A percentile compares a stretch with the other conserved stretches of the same genome.
phyloP scores from a whole-genome alignment of 2,797 vertebrate species.

The Sebastes taczanowskii region DNA sequence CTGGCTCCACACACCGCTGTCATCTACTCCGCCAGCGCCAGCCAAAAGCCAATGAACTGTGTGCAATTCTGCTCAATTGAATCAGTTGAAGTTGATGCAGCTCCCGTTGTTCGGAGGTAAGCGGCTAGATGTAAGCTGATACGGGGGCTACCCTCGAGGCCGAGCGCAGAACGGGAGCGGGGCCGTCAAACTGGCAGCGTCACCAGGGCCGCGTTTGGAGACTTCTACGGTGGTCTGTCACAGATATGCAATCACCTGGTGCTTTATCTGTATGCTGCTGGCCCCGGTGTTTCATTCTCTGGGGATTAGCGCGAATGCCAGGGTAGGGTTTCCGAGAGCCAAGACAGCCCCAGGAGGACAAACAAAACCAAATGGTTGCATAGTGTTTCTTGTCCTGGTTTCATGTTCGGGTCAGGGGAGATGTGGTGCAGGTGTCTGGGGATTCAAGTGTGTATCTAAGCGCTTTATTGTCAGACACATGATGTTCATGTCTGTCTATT shows the following conservation, averaged over 20 bases:
- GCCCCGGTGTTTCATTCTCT: conserved; percentile 51
- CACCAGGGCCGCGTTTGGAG: conserved; percentile 34
- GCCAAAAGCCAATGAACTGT: conserved; percentile 71
- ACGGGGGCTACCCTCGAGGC: conserved; percentile 34
- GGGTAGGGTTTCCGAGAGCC: conserved; percentile 65
- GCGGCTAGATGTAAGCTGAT: conserved; percentile 66
- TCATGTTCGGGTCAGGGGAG: conserved; percentile 71
- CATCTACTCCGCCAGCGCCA: conserved; percentile 52
- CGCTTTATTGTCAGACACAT: conserved; percentile 20
- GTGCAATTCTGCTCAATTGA: conserved; percentile 64
- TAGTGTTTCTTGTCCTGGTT: conserved; percentile 69
- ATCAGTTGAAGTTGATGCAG: conserved; percentile 64
- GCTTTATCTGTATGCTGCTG: conserved; percentile 61
- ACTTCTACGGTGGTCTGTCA: conserved; percentile 65
- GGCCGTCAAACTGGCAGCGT: conserved; percentile 58
- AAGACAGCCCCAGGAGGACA: conserved; percentile 62
- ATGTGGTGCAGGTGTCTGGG: conserved; percentile 53
- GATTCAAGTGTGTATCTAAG: conserved; percentile 35
- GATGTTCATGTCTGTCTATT: conserved; percentile 6
- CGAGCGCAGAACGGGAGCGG: conserved; percentile 53
- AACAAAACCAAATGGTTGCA: conserved; percentile 72
- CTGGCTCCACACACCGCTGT: conserved; percentile 55
- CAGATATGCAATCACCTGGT: conserved; percentile 65
- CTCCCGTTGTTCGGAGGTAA: conserved; percentile 65
- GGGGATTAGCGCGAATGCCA: conserved; percentile 66